Conservation (phyloP, 2,797 vertebrate species). For the Hemitrygon akajei region DNA sequence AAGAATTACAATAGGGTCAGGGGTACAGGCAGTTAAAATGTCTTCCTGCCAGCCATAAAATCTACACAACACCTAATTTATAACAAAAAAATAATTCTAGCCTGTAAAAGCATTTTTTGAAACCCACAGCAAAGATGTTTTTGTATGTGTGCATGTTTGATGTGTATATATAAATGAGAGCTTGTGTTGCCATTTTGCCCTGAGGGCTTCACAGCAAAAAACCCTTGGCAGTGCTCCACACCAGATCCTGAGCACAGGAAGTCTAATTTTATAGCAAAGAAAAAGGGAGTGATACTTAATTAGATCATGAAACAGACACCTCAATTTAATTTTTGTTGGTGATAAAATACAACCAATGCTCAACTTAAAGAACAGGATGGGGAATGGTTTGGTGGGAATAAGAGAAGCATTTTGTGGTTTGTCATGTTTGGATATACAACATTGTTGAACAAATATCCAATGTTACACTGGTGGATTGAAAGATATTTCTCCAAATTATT, state of each 20-base stretch:
- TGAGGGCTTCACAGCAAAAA: constrained; percentile 52
- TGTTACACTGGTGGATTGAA: neutral
- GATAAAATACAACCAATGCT: constrained; percentile 56
- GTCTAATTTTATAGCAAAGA: constrained; percentile 67
- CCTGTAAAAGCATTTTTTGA: constrained; percentile 56
- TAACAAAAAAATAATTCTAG: constrained; percentile 47
- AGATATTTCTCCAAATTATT: neutral
- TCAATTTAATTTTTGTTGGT: constrained; percentile 74
- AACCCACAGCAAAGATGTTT: constrained; percentile 43
- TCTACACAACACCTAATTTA: constrained; percentile 37
- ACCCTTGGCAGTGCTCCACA: constrained; percentile 57
- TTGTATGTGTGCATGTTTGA: constrained; percentile 52
- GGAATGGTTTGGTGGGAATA: neutral
- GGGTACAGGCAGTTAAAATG: constrained; percentile 34
- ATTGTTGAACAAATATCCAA: neutral
- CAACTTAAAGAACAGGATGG: neutral
- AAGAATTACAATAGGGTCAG: constrained; percentile 34
- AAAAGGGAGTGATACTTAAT: constrained; percentile 70
- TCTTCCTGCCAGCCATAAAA: constrained; percentile 30
- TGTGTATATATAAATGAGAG: constrained; percentile 62
- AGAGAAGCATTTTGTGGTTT: neutral
- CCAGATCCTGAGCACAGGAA: constrained; percentile 70
- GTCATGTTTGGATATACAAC: neutral
- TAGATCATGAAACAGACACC: constrained; percentile 69
- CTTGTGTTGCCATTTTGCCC: constrained; percentile 60